Base-by-base conservation (phyloP, 2,888 invertebrate genomes). In the Atrina japonica region DNA sequence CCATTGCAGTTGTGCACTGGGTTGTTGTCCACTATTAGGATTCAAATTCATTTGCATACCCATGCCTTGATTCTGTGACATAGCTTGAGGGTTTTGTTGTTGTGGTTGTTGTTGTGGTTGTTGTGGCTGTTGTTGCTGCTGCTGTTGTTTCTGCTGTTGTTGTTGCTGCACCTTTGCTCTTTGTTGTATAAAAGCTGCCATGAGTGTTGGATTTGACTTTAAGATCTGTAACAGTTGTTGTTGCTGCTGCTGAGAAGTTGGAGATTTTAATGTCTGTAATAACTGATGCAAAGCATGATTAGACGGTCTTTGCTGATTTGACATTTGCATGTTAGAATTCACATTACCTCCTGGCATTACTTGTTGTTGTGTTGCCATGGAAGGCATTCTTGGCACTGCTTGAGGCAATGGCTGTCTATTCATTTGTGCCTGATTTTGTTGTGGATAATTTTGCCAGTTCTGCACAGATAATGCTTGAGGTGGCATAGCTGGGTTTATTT, bases 181-280 rank as follows among this genome's bases (percentile, higher is more conserved):
- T 90, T 96, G 96, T 88, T 97, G 96, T 80, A 98, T 95, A 89
- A 97, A 97, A 65, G 97, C 96, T 66, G 97, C 96, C 96, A 98
- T 97, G 55, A 98, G 93, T 84, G 96, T 96, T 47, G 98, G 98
- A 92, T 97, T 97, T 78, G 95, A 95, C 91, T 97, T 97, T 77
- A 98, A 93, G 87, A 98, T 96, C 86, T 95, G 94, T 75, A 97
- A 92, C 94, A 92, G 88, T 91, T 96, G 95, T 88, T 95, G 95
- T 88, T 98, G 97, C 89, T 98, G 97, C 88, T 97, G 96, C 78
- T 95, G 95, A 58, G 96, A 95, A 83, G 95, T 95, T 63, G 97
- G 97, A 83, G 96, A 96, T 83, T 96, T 94, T 63, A 99, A 93
- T 72, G 97, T 97, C 85, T 95, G 94, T 94, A 98, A 95, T 25